These are phyloP conservation scores for Micromussa lordhowensis DNA, from an alignment of 92 coral and sea anemone genomes.

Conservation along the genomic window DNA sequence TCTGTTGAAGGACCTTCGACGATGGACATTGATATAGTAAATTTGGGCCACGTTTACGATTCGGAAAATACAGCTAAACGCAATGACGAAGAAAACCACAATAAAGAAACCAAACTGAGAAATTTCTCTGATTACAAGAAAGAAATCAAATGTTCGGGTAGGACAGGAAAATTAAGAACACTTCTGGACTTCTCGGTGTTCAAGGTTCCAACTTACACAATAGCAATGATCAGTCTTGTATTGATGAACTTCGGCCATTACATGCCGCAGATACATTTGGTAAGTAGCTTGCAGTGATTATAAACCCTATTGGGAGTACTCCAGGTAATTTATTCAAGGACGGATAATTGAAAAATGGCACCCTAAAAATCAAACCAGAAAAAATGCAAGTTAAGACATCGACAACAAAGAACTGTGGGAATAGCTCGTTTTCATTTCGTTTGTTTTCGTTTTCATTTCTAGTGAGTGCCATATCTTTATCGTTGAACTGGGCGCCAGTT, in stretches of 20 bases:
- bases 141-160: not conserved
- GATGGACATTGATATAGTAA: not conserved
- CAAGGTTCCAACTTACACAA: conserved; percentile 17
- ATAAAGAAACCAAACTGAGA: not conserved
- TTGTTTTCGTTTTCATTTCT: too few species aligned
- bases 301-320: too few species aligned
- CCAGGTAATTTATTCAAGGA: too few species aligned
- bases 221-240: not conserved
- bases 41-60: not conserved
- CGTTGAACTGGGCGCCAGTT: too few species aligned
- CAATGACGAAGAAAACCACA: not conserved
- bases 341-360: too few species aligned
- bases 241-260: conserved; percentile 29
- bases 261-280: conserved; percentile 23
- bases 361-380: too few species aligned
- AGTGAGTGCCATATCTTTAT: too few species aligned
- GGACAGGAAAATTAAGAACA: not conserved
- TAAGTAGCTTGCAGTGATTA: not conserved
- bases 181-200: conserved; percentile 20
- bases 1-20: not conserved
- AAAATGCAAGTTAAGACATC: too few species aligned
- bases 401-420: too few species aligned
- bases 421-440: too few species aligned
- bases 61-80: not conserved
- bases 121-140: not conserved